phyloP scores from a whole-genome alignment of 1,140 invertebrate species.

The Orius insidiosus region DNA sequence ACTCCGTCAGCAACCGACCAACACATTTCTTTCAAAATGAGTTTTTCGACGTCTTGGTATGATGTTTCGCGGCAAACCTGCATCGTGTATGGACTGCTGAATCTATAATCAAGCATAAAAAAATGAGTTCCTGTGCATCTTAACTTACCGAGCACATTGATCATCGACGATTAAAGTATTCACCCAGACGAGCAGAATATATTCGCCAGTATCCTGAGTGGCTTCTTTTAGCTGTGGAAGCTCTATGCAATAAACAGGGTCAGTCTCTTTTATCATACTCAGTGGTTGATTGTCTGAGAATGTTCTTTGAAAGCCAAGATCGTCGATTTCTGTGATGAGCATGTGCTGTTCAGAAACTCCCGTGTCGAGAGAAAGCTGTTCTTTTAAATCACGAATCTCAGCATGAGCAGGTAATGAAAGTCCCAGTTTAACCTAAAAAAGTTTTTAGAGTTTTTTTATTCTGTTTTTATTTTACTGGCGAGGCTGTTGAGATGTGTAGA shows the following conservation, averaged over 20 bases:
- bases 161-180: conserved; percentile 48
- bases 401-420: conserved; percentile 57
- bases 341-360: conserved; percentile 62
- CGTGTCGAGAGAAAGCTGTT: conserved; percentile 60
- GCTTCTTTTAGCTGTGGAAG: conserved; percentile 35
- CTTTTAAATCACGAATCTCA: conserved; percentile 65
- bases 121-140: background rate
- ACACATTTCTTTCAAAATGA: conserved; percentile 75
- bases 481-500: conserved; percentile 78
- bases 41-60: conserved; percentile 74
- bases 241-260: conserved; percentile 60
- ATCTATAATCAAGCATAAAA: conserved; percentile 26
- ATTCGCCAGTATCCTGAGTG: conserved; percentile 36
- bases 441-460: background rate
- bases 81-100: conserved; percentile 69
- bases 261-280: conserved; percentile 43
- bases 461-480: conserved; percentile 37
- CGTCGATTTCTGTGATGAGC: conserved; percentile 72
- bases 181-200: conserved; percentile 66
- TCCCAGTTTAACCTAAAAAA: conserved; percentile 49
- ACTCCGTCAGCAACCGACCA: conserved; percentile 51
- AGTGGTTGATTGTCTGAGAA: conserved; percentile 50
- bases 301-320: conserved; percentile 46
- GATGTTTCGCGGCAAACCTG: conserved; percentile 72
- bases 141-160: conserved; percentile 33